Evolutionary conservation across 2,113 vertebrate genomes (phyloP).

Genomic region (Psammodynastes pulverulentus): DNA sequence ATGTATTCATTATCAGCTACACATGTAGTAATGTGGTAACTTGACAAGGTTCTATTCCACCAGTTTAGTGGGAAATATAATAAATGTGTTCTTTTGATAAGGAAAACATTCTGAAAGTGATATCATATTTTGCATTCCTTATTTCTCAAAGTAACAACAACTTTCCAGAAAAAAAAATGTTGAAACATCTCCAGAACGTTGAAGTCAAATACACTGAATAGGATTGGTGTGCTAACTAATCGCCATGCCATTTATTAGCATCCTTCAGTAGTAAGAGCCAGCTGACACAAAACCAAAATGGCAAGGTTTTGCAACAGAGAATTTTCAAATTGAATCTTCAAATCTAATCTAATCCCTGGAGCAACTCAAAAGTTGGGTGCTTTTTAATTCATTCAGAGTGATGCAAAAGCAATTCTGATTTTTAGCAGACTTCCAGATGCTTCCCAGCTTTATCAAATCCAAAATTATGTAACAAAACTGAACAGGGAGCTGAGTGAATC

Average conservation of each 20-base stretch:
- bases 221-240: neutral
- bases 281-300: neutral
- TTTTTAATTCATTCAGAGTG: neutral
- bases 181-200: constrained; percentile 27
- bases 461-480: neutral
- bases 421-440: neutral
- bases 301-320: neutral
- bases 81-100: constrained; percentile 60
- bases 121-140: constrained; percentile 58
- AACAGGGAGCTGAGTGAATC: neutral
- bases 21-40: constrained; percentile 61
- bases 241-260: neutral
- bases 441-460: neutral
- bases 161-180: constrained; percentile 50
- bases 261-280: neutral
- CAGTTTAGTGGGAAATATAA: constrained; percentile 63
- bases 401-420: neutral
- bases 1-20: constrained; percentile 69
- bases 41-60: constrained; percentile 67
- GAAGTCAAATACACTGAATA: neutral
- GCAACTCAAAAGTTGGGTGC: neutral
- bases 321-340: neutral
- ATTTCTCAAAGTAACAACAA: constrained; percentile 47
- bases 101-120: constrained; percentile 67
- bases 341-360: neutral